Evolutionary conservation across 2,888 invertebrate species (phyloP).

Genomic region (Lasioglossum zephyrum): DNA sequence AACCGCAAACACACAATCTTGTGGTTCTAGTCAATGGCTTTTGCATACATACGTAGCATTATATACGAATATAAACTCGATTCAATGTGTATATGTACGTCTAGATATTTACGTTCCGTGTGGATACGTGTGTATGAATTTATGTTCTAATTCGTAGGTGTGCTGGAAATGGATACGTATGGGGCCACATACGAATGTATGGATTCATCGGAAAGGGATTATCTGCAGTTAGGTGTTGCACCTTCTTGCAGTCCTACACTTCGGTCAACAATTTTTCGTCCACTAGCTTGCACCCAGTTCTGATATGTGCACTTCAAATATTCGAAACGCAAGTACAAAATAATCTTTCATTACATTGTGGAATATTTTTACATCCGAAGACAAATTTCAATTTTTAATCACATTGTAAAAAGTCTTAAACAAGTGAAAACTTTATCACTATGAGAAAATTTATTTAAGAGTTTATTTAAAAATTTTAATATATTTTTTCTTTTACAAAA

Average conservation of each 20-base stretch:
- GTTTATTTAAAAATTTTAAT: neutral
- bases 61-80: slow-evolving; percentile 20
- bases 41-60: neutral
- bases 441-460: neutral
- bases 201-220: slow-evolving; percentile 45
- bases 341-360: neutral
- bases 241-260: slow-evolving; percentile 1
- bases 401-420: neutral
- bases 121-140: slow-evolving; percentile 50
- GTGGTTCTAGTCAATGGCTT: neutral
- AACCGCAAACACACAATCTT: neutral
- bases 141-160: slow-evolving; percentile 44
- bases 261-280: neutral
- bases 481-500: neutral
- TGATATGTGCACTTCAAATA: neutral
- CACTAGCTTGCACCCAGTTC: neutral
- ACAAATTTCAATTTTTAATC: neutral
- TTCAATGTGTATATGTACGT: slow-evolving; percentile 30
- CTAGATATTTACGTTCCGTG: slow-evolving; percentile 45
- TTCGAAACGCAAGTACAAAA: neutral
- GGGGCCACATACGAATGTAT: slow-evolving; percentile 24
- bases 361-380: neutral
- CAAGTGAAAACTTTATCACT: neutral
- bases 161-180: slow-evolving; percentile 37
- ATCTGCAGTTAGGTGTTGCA: slow-evolving; percentile 1